These are phyloP conservation scores for Aphrocallistes beatrix DNA, from an alignment of 37 sponge, comb jelly and placozoan genomes.

Conservation along the genomic window DNA sequence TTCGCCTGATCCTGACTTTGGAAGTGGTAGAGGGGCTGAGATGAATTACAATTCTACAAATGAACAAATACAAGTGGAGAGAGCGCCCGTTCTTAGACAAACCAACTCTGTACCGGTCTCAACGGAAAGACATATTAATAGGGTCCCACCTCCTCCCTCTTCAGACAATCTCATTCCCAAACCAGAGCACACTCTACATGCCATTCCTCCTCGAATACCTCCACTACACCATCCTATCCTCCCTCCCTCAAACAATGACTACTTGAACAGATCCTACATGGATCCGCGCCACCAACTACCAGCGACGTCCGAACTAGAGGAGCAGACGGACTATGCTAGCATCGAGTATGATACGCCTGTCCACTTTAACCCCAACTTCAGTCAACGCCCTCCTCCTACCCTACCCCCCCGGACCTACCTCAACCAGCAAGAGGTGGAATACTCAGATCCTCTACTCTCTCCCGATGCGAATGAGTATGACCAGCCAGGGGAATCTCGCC, in stretches of 20 bases:
- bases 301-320: not conserved
- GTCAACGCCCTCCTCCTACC: not conserved
- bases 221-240: not conserved
- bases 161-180: not conserved
- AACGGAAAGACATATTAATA: not conserved
- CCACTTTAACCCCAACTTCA: not conserved
- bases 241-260: not conserved
- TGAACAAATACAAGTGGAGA: not conserved
- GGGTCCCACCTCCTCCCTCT: slow-evolving; percentile 1
- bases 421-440: not conserved
- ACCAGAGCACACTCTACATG: not conserved
- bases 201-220: not conserved
- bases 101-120: not conserved
- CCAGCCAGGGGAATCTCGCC: not conserved
- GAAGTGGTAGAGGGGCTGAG: not conserved
- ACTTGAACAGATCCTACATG: not conserved
- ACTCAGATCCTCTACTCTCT: not conserved
- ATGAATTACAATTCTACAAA: not conserved
- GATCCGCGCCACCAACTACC: not conserved
- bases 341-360: not conserved
- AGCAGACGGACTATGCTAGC: not conserved
- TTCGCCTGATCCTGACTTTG: not conserved
- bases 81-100: not conserved
- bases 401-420: not conserved
- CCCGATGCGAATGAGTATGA: slow-evolving; percentile 3